Evolutionary conservation across 2,888 invertebrate genomes (phyloP).

Genomic region (Linnaemya vulpina): DNA sequence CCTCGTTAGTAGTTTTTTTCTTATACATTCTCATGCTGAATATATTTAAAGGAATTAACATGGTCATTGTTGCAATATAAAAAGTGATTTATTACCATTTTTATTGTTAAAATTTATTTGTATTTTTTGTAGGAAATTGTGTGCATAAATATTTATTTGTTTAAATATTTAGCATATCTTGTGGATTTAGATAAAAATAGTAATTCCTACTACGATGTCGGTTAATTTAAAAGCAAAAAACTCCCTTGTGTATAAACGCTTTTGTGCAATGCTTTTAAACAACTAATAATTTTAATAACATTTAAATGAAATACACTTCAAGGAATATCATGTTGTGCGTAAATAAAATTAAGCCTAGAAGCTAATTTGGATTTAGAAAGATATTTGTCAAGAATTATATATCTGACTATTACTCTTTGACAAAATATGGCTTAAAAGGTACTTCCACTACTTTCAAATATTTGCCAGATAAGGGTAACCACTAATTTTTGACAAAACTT

Average conservation of each 20-base stretch:
- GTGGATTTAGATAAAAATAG: not conserved
- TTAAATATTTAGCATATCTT: not conserved
- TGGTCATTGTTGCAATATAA: constrained; percentile 28
- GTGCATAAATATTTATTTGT: not conserved
- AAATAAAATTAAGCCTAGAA: too few relatives aligned
- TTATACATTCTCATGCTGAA: not conserved
- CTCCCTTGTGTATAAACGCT: not conserved
- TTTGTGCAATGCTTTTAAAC: too few relatives aligned
- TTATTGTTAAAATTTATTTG: not conserved
- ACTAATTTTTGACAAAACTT: too few relatives aligned
- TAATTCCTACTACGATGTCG: not conserved
- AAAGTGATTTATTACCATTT: constrained; percentile 54
- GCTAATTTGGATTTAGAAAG: too few relatives aligned
- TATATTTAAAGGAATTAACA: constrained; percentile 45
- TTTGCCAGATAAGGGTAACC: too few relatives aligned
- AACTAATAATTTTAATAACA: too few relatives aligned
- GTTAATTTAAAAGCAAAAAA: not conserved
- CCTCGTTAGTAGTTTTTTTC: not conserved
- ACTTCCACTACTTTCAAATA: too few relatives aligned
- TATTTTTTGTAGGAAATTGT: not conserved
- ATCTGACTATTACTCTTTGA: too few relatives aligned
- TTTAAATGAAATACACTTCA: too few relatives aligned
- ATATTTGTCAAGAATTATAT: too few relatives aligned
- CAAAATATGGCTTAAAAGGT: too few relatives aligned
- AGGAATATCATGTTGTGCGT: too few relatives aligned